Base-by-base conservation (phyloP, 1,140 invertebrate genomes). In the Drosophila elegans region DNA sequence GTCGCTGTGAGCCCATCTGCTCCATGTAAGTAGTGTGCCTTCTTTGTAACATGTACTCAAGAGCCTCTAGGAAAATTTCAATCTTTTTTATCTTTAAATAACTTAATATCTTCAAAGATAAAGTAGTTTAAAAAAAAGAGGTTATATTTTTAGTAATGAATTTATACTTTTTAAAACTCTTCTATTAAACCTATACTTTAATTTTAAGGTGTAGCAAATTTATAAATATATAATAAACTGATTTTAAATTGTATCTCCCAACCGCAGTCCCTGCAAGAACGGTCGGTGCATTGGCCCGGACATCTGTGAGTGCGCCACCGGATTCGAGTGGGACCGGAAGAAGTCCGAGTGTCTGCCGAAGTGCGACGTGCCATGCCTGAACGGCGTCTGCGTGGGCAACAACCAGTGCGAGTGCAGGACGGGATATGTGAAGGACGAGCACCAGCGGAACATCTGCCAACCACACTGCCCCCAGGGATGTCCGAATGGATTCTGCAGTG, bases 401-500 rank as follows among this genome's bases (percentile, higher is more conserved):
- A 93, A 94, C 67, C 85, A 71, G 60, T 95, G 94, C 78, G 91
- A 90, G 4, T 94, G 94, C 59, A 93, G 93, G 36, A 75, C 88
- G 10, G 94, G 94, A 38, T 95, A 93, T 54, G 59, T 92, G 1
- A 49, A 71, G 39, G 93, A 94, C 76, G 83, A 74, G 27, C 83
- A 69, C 25, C 93, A 94, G 68, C 78, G 90, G 29, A 93, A 91
- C 39, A 92, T 91, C 77, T 95, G 94, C 77, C 64, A 93, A 29
- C 93, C 95, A 3, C 91, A 94, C 34, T 95, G 95, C 78, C 93
- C 94, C 2, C 93, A 93, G 27, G 94, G 94, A 1, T 95, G 95
- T 75, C 91, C 93, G 29, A 95, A 95, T 75, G 95, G 95, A 3
- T 93, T 93, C 29, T 96, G 95, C 76, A 93, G 93, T 4, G 93